These are phyloP conservation scores for Orchestia grillus DNA, from an alignment of 1,140 invertebrate species.

Conservation along the genomic window DNA sequence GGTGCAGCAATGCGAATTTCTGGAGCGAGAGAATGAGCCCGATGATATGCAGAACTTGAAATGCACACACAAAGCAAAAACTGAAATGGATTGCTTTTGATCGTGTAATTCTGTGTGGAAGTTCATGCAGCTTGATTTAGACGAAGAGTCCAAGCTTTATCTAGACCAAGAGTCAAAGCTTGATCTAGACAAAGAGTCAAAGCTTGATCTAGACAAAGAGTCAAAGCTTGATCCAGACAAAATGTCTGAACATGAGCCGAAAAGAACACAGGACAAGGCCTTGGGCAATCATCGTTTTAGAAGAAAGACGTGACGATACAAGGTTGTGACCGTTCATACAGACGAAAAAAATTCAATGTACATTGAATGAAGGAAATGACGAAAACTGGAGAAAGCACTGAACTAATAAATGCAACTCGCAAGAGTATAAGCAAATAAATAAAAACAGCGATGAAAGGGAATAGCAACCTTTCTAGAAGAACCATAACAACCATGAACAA, in stretches of 20 bases:
- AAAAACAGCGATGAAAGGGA: conserved; percentile 45
- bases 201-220: too few species aligned
- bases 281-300: neutral
- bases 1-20: neutral
- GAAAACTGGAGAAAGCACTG: neutral
- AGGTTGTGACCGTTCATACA: neutral
- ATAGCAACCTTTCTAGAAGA: conserved; percentile 47
- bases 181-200: too few species aligned
- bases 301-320: neutral
- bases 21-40: neutral
- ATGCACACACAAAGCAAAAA: neutral
- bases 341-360: neutral
- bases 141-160: too few species aligned
- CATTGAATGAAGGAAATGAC: neutral
- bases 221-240: too few species aligned
- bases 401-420: conserved; percentile 1
- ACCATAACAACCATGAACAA: conserved; percentile 57
- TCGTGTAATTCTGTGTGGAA: neutral
- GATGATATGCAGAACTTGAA: neutral
- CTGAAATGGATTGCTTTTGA: neutral
- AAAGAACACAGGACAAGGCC: neutral
- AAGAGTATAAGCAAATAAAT: conserved; percentile 42
- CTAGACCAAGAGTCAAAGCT: too few species aligned
- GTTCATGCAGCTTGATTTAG: neutral
- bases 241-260: neutral